Base-by-base conservation (phyloP, 2,113 vertebrate species). In the Nothoprocta pentlandii region DNA sequence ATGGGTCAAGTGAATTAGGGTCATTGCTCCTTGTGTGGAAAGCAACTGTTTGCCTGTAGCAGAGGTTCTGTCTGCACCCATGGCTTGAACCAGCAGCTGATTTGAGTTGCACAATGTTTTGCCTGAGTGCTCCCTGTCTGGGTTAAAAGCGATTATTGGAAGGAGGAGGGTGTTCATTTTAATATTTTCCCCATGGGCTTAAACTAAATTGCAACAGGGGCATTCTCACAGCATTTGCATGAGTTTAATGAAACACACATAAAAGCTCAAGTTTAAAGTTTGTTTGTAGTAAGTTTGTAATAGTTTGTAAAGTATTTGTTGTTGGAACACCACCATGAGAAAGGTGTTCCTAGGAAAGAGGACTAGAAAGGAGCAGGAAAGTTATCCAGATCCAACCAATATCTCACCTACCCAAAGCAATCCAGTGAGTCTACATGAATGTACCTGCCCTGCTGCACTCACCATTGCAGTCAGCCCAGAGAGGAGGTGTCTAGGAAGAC, bases 331-430 rank as follows among this genome's bases (percentile, higher is more conserved):
- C 49, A 68, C 16, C 10, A 17, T 56, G 32, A 70, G 7, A 54
- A 76, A 39, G 36, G 36, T 39, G 36, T 39, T 39, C 8, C 63
- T 0, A 47, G 56, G 30, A 34, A 79, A 79, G 66, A 80, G 11
- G 69, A 59, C 17, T 42, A 42, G 32, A 51, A 77, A 77, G 0
- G 2, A 58, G 7, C 11, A 53, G 22, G 25, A 66, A 59, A 88
- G 7, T 36, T 39, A 44, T n/a, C n/a, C 58, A 36, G 71, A 93
- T 36, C 28, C 0, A 77, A 12, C 8, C 39, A 59, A 81, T 5
- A 13, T 41, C 13, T 47, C 0, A 0, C 4, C 47, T 39, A 20
- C 6, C 11, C 15, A 32, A 51, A 47, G 4, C 21, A 22, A 12
- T 56, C 32, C 42, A 71, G 30, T 69, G 66, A 19, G 10, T 47